These are phyloP conservation scores for Chloropsis hardwickii DNA, from an alignment of 2,113 vertebrate species.

Conservation along the genomic window DNA sequence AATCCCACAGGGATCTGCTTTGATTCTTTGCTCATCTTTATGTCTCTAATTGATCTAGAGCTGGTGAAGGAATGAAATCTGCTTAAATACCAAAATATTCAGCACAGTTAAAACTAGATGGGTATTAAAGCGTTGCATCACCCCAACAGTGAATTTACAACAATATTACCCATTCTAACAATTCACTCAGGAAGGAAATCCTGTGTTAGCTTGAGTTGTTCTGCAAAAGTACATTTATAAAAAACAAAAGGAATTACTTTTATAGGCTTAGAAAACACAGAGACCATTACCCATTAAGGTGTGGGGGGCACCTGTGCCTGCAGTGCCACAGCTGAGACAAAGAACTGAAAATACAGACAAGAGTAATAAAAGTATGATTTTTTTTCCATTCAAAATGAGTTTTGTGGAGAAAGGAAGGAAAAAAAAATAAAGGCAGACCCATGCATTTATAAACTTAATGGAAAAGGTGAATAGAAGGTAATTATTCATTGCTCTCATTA, in stretches of 20 bases:
- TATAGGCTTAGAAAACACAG: neutral
- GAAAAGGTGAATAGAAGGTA: slow-evolving; percentile 21
- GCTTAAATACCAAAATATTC: neutral
- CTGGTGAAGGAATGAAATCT: neutral
- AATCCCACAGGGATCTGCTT: neutral
- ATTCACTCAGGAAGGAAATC: neutral
- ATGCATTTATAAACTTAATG: slow-evolving; percentile 12
- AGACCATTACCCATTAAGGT: neutral
- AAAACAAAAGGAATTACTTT: neutral
- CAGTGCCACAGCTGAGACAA: neutral
- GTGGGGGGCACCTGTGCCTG: neutral
- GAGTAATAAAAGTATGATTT: neutral
- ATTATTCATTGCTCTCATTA: slow-evolving; percentile 37
- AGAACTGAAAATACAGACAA: neutral
- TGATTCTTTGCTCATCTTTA: neutral
- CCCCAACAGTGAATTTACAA: neutral
- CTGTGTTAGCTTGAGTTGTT: neutral
- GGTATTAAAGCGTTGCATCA: neutral
- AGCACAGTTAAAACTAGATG: neutral
- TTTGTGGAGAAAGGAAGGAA: neutral
- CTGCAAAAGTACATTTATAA: neutral
- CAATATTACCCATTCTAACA: neutral
- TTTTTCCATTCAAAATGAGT: neutral
- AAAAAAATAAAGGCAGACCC: neutral
- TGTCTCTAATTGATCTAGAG: neutral